Base-by-base conservation (phyloP, 2,888 invertebrate genomes). In the Baccha elongata region DNA sequence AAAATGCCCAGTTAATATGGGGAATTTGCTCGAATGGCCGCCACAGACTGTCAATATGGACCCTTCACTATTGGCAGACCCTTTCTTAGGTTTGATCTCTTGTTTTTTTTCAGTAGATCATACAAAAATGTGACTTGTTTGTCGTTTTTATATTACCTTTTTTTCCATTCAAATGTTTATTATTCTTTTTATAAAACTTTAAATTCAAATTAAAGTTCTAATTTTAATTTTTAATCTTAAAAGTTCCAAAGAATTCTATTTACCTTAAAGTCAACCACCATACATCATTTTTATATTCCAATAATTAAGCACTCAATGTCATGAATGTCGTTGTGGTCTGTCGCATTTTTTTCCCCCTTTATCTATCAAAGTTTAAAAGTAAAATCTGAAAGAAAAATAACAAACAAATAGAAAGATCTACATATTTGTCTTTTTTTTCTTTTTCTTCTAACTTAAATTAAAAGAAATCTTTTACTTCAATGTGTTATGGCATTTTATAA, bases 271-370 rank as follows among this genome's bases (percentile, higher is more conserved):
- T 55, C 74, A 74, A 55, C 48, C 48, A 26, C 58, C 48, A 74
- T 74, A 73, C 62, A 73, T 68, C 74, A 74, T 74, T 60, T 44
- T 40, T 40, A 46, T 68, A 74, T 68, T 80, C 62, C 53, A n/a
- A 74, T 80, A 80, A 80, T 80, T 80, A 80, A 80, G 79, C 74
- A 68, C 79, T 80, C 79, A 80, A 80, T 80, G 79, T 80, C 79
- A 80, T 64, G 60, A n/a, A n/a, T 80, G 74, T 64, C 79, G 74
- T 74, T 80, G 79, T 62, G 79, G 79, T 75, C 80, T 81, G 80
- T 81, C 80, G 80, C 75, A 81, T 81, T 74, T 80, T 71, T 64
- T 52, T 68, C 71, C 64, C 80, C 80, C 26, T 65, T 64, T 81
- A 81, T 75, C 75, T 44, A 15, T 40, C 48, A 10, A 26, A 69